Percentiles rank a stretch among this genome's conserved stretches.
These are phyloP conservation scores for Sciurus niger DNA, from an alignment of 2,113 vertebrate species.

Conservation along the genomic window DNA sequence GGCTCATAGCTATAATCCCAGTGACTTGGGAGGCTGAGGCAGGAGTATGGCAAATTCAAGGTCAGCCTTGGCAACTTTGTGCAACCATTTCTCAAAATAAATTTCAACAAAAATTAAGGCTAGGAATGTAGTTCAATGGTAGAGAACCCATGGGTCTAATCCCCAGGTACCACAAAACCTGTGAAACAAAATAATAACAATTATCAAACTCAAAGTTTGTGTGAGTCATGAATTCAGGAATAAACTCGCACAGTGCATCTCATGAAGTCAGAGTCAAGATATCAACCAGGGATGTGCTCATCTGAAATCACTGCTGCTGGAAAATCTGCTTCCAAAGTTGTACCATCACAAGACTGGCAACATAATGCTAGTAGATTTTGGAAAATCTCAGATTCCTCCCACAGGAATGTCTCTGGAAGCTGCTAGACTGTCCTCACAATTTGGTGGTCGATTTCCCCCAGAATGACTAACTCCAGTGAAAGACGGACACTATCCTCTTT, in stretches of 20 bases:
- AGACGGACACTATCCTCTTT: background rate
- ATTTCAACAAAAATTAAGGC: too few species aligned
- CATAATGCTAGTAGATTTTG: background rate
- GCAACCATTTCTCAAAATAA: too few species aligned
- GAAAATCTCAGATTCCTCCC: background rate
- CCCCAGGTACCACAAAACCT: too few species aligned
- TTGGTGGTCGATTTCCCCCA: background rate
- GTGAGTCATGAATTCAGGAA: background rate
- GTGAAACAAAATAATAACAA: background rate
- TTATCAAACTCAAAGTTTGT: slow-evolving; percentile 53
- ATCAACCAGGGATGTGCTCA: background rate
- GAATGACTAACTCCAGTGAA: slow-evolving; percentile 5
- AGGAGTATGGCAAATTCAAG: too few species aligned
- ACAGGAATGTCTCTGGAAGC: background rate
- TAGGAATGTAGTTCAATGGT: too few species aligned
- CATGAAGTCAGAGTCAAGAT: background rate
- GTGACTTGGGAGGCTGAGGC: too few species aligned
- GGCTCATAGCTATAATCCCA: too few species aligned
- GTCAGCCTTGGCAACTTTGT: too few species aligned
- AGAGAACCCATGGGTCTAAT: too few species aligned
- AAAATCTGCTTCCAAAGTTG: background rate
- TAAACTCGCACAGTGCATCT: background rate
- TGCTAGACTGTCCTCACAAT: background rate
- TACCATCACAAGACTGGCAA: background rate
- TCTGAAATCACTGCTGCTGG: background rate